Evolutionary conservation across 2,797 vertebrate species (phyloP).

Genomic region (Neoniphon sammara): DNA sequence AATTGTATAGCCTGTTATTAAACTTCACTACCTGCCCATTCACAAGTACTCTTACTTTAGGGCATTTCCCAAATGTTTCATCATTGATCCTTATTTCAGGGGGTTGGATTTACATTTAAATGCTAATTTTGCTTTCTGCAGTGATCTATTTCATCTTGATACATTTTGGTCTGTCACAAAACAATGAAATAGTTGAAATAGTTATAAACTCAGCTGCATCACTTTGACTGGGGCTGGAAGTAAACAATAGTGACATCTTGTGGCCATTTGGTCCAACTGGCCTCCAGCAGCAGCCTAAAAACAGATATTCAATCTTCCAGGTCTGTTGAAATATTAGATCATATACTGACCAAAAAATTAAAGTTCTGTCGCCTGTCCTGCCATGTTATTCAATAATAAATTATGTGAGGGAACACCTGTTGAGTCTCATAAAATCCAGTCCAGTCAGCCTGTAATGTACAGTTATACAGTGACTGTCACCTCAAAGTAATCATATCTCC

Average conservation of each 20-base stretch:
- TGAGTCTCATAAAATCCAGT: no score
- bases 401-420: no score
- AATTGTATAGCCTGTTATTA: background rate
- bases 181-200: background rate
- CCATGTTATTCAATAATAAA: no score
- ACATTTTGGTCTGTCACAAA: background rate
- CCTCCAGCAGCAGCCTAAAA: no score
- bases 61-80: background rate
- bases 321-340: no score
- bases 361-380: no score
- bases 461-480: no score
- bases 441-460: no score
- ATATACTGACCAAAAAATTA: no score
- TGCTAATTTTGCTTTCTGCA: background rate
- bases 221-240: background rate
- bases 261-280: constrained; percentile 17
- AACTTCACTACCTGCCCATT: background rate
- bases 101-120: background rate
- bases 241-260: constrained; percentile 30
- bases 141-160: background rate
- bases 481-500: no score
- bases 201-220: background rate
- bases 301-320: no score
- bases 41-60: background rate
- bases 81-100: background rate